Evolutionary conservation across 2,797 vertebrate species (phyloP).

Genomic region (Leptodactylus fallax): DNA sequence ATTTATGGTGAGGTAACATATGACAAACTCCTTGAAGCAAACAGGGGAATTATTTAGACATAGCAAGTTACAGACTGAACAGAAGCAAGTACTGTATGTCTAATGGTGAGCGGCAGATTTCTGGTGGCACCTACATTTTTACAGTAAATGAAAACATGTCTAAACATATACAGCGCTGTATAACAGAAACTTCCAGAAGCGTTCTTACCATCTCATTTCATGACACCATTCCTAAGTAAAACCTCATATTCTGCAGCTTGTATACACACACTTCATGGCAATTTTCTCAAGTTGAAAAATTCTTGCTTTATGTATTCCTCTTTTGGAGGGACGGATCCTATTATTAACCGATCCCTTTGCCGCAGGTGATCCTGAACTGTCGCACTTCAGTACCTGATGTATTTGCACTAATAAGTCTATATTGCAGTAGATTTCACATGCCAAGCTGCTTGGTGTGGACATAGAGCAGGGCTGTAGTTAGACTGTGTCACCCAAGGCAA

Average conservation of each 20-base stretch:
- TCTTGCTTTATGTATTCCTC: not conserved
- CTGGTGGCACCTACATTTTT: conserved; percentile 29
- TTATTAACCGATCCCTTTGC: not conserved
- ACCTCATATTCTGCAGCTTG: not conserved
- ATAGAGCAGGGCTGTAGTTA: too few relatives aligned
- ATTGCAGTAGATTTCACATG: too few relatives aligned
- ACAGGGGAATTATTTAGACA: too few relatives aligned
- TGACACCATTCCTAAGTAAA: not conserved
- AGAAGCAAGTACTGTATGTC: not conserved
- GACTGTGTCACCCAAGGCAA: too few relatives aligned
- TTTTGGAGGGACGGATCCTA: not conserved
- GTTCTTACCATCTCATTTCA: not conserved
- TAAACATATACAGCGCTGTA: not conserved
- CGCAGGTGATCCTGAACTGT: too few relatives aligned
- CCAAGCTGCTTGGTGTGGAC: too few relatives aligned
- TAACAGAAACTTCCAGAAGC: not conserved
- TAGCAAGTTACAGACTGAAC: not conserved
- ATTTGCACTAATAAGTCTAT: too few relatives aligned
- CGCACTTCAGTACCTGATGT: too few relatives aligned
- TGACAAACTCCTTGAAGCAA: not conserved
- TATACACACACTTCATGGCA: not conserved
- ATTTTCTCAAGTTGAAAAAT: not conserved
- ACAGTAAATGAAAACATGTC: not conserved
- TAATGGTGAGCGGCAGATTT: not conserved
- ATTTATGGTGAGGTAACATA: too few relatives aligned